These are phyloP conservation scores for Rhinichthys osculus DNA, from an alignment of 2,797 vertebrate genomes.

Conservation along the genomic window DNA sequence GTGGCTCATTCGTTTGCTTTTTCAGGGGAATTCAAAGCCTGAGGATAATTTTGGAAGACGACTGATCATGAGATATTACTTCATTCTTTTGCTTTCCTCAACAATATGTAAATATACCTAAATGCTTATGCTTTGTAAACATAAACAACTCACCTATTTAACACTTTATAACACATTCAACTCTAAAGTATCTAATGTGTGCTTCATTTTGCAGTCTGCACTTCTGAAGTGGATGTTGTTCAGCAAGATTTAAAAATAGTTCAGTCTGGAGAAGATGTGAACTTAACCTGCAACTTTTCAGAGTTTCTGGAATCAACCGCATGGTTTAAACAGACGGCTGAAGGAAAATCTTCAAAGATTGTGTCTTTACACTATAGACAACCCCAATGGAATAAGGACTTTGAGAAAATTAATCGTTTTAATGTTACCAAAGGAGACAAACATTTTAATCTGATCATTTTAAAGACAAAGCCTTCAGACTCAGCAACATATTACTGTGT, in stretches of 20 bases:
- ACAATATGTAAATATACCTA: not conserved
- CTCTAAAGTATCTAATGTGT: not conserved
- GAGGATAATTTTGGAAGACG: not conserved
- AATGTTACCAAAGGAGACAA: not conserved
- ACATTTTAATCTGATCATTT: slow-evolving; percentile 10
- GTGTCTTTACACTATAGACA: not conserved
- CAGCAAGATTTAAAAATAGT: not conserved
- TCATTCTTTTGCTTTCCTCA: not conserved
- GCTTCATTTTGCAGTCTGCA: slow-evolving; percentile 13
- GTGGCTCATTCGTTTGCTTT: not conserved
- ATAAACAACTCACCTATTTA: not conserved
- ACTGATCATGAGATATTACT: slow-evolving; percentile 6
- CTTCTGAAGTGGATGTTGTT: not conserved
- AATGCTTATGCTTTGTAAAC: not conserved
- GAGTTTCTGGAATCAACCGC: not conserved
- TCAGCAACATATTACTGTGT: slow-evolving; percentile 15
- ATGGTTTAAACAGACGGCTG: not conserved
- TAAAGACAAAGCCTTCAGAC: not conserved
- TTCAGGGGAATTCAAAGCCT: not conserved
- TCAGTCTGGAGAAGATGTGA: not conserved
- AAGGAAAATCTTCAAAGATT: not conserved
- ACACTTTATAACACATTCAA: not conserved
- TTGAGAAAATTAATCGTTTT: not conserved
- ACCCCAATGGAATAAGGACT: not conserved
- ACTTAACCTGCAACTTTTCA: not conserved